phyloP scores from a whole-genome alignment of 2,113 vertebrate genomes.

The Rutilus rutilus region DNA sequence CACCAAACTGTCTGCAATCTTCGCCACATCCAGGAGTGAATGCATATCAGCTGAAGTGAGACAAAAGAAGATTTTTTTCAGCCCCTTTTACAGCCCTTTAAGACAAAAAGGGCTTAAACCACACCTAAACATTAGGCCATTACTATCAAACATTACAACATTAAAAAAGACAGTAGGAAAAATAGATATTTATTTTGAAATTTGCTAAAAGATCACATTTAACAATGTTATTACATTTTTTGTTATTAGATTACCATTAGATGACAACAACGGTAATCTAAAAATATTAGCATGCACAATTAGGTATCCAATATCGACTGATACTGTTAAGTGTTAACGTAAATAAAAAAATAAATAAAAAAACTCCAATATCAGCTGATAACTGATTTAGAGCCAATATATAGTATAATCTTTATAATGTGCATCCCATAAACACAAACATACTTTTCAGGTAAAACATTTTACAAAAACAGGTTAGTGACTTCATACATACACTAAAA shows the following conservation, averaged over 20 bases:
- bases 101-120: background rate
- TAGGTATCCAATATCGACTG: background rate
- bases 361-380: background rate
- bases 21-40: constrained; percentile 88
- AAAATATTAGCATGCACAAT: background rate
- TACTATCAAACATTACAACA: too few relatives aligned
- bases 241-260: background rate
- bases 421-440: background rate
- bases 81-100: too few relatives aligned
- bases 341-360: background rate
- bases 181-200: too few relatives aligned
- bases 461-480: background rate
- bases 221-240: background rate
- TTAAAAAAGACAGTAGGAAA: too few relatives aligned
- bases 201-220: background rate
- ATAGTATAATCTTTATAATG: background rate
- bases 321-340: background rate
- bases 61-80: background rate
- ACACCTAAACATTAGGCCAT: too few relatives aligned
- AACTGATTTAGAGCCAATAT: background rate
- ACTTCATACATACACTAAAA: background rate
- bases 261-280: background rate
- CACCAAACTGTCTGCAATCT: constrained; percentile 90
- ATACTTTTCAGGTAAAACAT: background rate
- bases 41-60: constrained; percentile 83